Base-by-base conservation (phyloP, 2,113 vertebrate species). In the Tamias sibiricus region DNA sequence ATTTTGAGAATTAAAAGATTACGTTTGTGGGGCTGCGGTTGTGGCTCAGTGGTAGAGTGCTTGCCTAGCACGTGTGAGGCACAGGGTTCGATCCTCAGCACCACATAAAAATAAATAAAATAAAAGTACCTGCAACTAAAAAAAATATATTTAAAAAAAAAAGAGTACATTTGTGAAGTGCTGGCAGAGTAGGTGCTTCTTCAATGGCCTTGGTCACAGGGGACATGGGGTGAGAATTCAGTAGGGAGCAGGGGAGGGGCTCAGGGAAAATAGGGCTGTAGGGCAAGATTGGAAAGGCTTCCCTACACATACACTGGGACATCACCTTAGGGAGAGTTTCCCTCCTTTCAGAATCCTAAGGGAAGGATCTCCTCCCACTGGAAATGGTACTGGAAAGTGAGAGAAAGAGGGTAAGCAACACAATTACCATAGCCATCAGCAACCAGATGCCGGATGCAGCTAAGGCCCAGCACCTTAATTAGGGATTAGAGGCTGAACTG, bases 391-490 rank as follows among this genome's bases (percentile, higher is more conserved):
- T 16, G 14, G 62, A 77, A 68, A 82, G 35, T n/a, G 84, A 72
- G 64, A 76, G 44, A 68, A 90, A 72, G 81, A 68, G 30, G 2
- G 30, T 0, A 13, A 80, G 59, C 72, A 64, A 88, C 47, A 68
- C 62, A 86, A 86, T 96, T 69, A 80, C 89, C 8, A 7, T 74
- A 62, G 17, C 86, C 52, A 14, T 30, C 2, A 0, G 89, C 91
- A 74, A 74, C 93, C 96, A 97, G 97, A 92, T 98, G 97, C 96
- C 91, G 11, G 98, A 98, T 93, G 76, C 91, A 13, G 89, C 47
- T 28, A 92, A 87, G 69, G n/a, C 79, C 90, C 57, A 74, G 94
- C 22, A 9, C 83, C 94, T 96, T 98, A 97, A 98, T 92, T 98
- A 96, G 88, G 92, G 97, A 97, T 97, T 95, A 95, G 95, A 93